Conservation (phyloP, 2,113 vertebrate genomes). For the Psilopogon haemacephalus region DNA sequence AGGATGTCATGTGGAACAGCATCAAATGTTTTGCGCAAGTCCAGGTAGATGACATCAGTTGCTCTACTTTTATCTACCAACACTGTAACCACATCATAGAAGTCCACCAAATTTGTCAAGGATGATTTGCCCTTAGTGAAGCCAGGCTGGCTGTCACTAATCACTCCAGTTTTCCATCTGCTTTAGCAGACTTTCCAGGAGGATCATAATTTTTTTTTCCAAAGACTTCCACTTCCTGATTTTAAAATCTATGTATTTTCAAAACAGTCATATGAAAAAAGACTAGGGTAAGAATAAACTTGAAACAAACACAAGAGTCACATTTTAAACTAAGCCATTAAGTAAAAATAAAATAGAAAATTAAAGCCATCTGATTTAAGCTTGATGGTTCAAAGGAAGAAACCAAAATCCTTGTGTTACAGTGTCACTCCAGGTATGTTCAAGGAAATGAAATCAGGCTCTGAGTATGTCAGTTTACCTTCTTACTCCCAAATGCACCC, state of each 20-base stretch:
- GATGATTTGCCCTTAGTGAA: background rate
- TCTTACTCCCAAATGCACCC: background rate
- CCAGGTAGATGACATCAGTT: background rate
- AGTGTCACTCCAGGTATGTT: background rate
- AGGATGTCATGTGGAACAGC: background rate
- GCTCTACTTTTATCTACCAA: background rate
- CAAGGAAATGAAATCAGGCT: background rate
- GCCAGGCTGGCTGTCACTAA: background rate
- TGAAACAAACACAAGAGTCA: background rate
- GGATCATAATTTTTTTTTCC: background rate
- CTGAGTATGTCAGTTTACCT: background rate
- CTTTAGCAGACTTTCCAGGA: background rate
- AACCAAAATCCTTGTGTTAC: background rate
- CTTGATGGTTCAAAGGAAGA: background rate
- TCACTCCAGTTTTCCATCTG: background rate
- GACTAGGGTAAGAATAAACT: background rate
- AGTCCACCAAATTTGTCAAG: background rate
- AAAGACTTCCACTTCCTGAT: background rate
- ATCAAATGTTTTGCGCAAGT: background rate
- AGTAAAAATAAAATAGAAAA: background rate
- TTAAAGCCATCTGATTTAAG: background rate
- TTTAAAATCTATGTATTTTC: background rate
- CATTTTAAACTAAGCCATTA: background rate
- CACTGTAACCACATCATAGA: background rate
- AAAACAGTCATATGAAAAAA: background rate